Percentiles rank a stretch among this genome's conserved stretches.
phyloP scores from a whole-genome alignment of 2,888 invertebrate genomes.

The Drosophila kambysellisi region DNA sequence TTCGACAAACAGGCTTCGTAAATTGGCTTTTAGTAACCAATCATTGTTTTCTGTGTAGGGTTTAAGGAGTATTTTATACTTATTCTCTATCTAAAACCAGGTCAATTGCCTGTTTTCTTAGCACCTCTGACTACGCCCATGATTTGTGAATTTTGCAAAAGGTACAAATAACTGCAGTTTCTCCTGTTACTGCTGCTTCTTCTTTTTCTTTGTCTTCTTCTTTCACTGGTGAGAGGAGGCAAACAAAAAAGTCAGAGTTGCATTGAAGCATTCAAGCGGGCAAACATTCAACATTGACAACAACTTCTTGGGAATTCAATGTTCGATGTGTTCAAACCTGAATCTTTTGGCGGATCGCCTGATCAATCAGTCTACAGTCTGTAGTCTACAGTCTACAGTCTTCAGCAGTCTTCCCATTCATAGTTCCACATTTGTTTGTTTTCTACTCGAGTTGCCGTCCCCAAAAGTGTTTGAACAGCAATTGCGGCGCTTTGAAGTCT shows the following conservation, averaged over 20 bases:
- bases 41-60: background rate
- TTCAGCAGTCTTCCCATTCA: slow-evolving; percentile 60
- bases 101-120: background rate
- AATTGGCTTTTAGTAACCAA: background rate
- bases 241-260: slow-evolving; percentile 49
- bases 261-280: slow-evolving; percentile 75
- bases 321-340: slow-evolving; percentile 39
- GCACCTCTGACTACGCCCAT: background rate
- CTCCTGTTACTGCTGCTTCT: background rate
- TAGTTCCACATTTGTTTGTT: slow-evolving; percentile 74
- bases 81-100: background rate
- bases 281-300: slow-evolving; percentile 72
- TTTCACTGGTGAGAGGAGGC: slow-evolving; percentile 9
- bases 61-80: background rate
- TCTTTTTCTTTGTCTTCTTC: background rate
- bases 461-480: slow-evolving; percentile 73
- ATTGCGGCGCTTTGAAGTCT: slow-evolving; percentile 72
- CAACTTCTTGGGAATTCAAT: slow-evolving; percentile 74
- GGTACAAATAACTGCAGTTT: slow-evolving; percentile 14
- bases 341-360: slow-evolving; percentile 58
- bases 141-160: slow-evolving; percentile 48
- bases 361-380: slow-evolving; percentile 58
- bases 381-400: slow-evolving; percentile 28
- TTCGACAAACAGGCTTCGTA: too few relatives aligned
- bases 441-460: slow-evolving; percentile 69